These are phyloP conservation scores for Carterocephalus palaemon DNA, from an alignment of 2,888 invertebrate genomes.

Conservation along the genomic window DNA sequence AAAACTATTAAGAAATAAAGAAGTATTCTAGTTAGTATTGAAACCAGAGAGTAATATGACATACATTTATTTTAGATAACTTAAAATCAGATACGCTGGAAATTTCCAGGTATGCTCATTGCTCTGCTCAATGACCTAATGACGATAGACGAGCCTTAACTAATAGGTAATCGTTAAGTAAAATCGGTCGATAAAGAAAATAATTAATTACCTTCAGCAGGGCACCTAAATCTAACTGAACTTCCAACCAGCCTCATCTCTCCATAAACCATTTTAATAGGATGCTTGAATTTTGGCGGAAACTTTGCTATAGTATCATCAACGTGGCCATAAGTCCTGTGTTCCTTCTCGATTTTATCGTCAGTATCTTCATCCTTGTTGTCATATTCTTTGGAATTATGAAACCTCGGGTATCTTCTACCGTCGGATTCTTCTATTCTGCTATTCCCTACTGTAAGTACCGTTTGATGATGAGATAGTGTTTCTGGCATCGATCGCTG, in stretches of 20 bases:
- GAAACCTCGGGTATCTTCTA: slow-evolving; percentile 40
- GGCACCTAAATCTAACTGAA: slow-evolving; percentile 85
- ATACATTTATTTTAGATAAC: too few relatives aligned
- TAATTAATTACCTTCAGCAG: slow-evolving; percentile 78
- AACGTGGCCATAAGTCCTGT: slow-evolving; percentile 60
- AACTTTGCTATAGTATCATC: slow-evolving; percentile 59
- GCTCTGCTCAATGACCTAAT: too few relatives aligned
- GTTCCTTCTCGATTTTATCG: slow-evolving; percentile 58
- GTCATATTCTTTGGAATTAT: slow-evolving; percentile 44
- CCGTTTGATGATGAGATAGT: slow-evolving; percentile 46
- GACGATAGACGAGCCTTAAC: too few relatives aligned
- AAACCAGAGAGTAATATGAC: too few relatives aligned
- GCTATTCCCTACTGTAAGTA: slow-evolving; percentile 49
- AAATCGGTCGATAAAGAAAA: too few relatives aligned
- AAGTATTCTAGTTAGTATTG: too few relatives aligned
- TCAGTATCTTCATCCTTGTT: slow-evolving; percentile 60
- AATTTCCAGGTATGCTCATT: too few relatives aligned
- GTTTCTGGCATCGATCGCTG: slow-evolving; percentile 50
- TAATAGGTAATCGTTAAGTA: too few relatives aligned
- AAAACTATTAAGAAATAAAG: too few relatives aligned
- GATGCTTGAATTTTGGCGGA: slow-evolving; percentile 64
- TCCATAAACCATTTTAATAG: slow-evolving; percentile 55
- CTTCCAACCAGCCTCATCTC: slow-evolving; percentile 88
- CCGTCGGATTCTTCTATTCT: slow-evolving; percentile 49
- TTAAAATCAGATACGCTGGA: too few relatives aligned